Evolutionary conservation across 37 sponge, comb jelly and placozoan species (phyloP), one percentile per base, ranked within the genome.

Genomic region (Spongilla lacustris): DNA sequence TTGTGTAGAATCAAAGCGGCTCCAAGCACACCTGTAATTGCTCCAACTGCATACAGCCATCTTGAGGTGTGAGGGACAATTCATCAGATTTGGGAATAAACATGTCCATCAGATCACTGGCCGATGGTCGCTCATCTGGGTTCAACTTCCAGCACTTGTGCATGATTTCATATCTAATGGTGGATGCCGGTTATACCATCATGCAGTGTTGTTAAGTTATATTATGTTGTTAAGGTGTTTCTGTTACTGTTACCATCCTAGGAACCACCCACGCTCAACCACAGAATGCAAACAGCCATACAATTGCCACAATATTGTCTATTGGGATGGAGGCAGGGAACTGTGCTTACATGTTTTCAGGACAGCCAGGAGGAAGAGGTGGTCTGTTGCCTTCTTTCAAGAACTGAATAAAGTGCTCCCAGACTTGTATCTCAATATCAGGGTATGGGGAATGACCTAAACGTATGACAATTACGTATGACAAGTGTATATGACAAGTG

Each of bases 301-400:
- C 58, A 58, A 58, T 58, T 58, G 21, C 58, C 46, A 58, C 1
- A 58, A 58, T 58, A 58, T 58, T 58, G 58, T 58, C 58, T 58
- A 17, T 58, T 58, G 58, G 58, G 58, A 58, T 58, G 58, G 19
- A 58, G 58, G 58, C 58, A 58, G 58, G 58, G 58, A 8, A 58
- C 58, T 58, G 58, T 19, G 72, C 90, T 83, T 80, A 93, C 93
- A 93, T 77, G 68, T 66, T 35, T 28, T 81, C 76, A 24, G 90
- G 86, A 66, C 93, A 89, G 21, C 83, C 72, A 10, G 58, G 28
- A 26, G 93, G 93, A 36, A 86, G 84, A 5, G 77, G 36, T 74
- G 89, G 35, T 28, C 93, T 71, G 67, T 87, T 89, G 0, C 93
- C 93, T n/a, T 78, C 75, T 37, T 79, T 67, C 27, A 93, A 66